phyloP scores from a whole-genome alignment of 2,888 invertebrate genomes.

The Diaprepes abbreviatus region DNA sequence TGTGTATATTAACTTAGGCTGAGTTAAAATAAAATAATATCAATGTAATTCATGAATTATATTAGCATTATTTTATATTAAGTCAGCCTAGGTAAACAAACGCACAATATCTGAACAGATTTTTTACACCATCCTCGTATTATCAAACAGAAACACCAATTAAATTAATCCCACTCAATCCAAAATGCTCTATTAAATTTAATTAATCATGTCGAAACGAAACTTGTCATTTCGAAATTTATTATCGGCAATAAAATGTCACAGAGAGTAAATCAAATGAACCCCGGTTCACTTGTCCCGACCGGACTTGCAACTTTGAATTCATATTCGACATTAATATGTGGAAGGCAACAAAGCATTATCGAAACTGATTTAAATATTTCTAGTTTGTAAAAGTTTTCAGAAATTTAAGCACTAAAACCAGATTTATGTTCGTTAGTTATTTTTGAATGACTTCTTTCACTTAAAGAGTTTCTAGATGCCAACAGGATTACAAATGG shows the following conservation, averaged over 20 bases:
- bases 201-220: constrained; percentile 11
- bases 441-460: too few relatives aligned
- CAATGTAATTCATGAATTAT: too few relatives aligned
- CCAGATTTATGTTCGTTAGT: too few relatives aligned
- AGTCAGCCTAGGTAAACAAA: too few relatives aligned
- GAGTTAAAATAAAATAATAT: too few relatives aligned
- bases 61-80: too few relatives aligned
- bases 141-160: constrained; percentile 5
- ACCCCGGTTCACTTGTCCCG: constrained; percentile 18
- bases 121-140: too few relatives aligned
- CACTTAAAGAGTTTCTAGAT: too few relatives aligned
- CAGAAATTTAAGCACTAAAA: too few relatives aligned
- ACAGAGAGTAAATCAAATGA: constrained; percentile 21
- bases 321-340: constrained; percentile 28
- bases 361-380: constrained; percentile 2
- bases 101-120: too few relatives aligned
- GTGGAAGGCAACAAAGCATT: background rate
- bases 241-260: constrained; percentile 21
- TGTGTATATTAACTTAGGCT: too few relatives aligned
- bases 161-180: background rate
- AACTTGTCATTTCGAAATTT: constrained; percentile 25
- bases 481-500: too few relatives aligned
- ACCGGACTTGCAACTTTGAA: constrained; percentile 30
- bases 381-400: background rate
- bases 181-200: constrained; percentile 11